Evolutionary conservation across 2,797 vertebrate genomes (phyloP).

Genomic region (Chelon auratus): DNA sequence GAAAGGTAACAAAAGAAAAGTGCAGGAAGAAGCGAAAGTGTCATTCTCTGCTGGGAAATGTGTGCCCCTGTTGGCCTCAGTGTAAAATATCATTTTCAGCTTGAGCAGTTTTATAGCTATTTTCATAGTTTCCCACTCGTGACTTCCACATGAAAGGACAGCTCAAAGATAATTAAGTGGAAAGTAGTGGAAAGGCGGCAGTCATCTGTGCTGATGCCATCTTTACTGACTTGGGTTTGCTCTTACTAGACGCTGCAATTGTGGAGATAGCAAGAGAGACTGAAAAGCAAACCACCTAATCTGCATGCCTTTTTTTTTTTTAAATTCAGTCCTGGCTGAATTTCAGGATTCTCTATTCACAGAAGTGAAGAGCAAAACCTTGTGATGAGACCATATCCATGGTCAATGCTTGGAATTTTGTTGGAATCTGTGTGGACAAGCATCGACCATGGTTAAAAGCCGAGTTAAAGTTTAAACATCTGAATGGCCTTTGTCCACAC

Average conservation of each 20-base stretch:
- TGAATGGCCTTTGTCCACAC: conserved; percentile 42
- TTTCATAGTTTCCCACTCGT: conserved; percentile 63
- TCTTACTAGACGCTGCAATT: conserved; percentile 53
- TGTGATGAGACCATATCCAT: conserved; percentile 1
- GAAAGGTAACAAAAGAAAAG: conserved; percentile 47
- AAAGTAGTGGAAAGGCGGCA: conserved; percentile 65
- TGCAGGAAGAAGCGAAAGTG: conserved; percentile 52
- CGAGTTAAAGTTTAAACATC: conserved; percentile 28
- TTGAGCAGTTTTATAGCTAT: conserved; percentile 69
- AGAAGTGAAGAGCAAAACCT: conserved; percentile 10
- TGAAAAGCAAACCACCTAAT: conserved; percentile 22
- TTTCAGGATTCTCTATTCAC: conserved; percentile 29
- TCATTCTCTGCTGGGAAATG: conserved; percentile 65
- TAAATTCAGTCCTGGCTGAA: conserved; percentile 18
- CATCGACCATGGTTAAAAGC: conserved; percentile 14
- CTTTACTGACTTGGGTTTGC: conserved; percentile 53
- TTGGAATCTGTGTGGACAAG: conserved; percentile 15
- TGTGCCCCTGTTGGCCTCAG: conserved; percentile 68
- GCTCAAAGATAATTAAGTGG: conserved; percentile 70
- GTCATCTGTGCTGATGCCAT: conserved; percentile 67
- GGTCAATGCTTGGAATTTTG: conserved; percentile 12
- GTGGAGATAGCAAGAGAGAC: conserved; percentile 39
- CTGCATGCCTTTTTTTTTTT: conserved; percentile 11
- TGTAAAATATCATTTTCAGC: conserved; percentile 72
- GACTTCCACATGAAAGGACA: conserved; percentile 74